phyloP scores from a whole-genome alignment of 2,797 vertebrate genomes.

The Rhinoraja longicauda region DNA sequence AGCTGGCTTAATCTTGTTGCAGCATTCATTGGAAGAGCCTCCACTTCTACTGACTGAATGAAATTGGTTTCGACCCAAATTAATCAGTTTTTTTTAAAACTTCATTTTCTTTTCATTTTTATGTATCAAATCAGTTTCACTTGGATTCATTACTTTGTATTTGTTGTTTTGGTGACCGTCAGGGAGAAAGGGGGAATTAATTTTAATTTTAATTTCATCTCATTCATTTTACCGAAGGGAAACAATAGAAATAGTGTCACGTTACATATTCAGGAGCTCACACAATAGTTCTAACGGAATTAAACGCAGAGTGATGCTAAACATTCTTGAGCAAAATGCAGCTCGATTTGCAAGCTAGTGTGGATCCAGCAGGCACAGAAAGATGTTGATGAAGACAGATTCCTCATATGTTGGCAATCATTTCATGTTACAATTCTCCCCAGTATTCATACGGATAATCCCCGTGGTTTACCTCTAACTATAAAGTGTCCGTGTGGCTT shows the following conservation, averaged over 20 bases:
- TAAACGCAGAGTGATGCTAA: neutral
- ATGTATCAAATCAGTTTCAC: neutral
- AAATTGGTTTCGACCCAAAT: slow-evolving; percentile 38
- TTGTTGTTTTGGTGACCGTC: neutral
- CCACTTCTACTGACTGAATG: slow-evolving; percentile 31
- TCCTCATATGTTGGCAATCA: neutral
- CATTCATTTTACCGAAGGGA: neutral
- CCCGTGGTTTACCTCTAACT: neutral
- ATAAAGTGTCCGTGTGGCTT: neutral
- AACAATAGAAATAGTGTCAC: neutral
- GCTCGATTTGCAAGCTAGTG: neutral
- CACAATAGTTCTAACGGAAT: neutral
- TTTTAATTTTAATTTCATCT: neutral
- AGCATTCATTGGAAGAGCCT: slow-evolving; percentile 23
- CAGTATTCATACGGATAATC: slow-evolving; percentile 22
- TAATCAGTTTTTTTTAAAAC: slow-evolving; percentile 36
- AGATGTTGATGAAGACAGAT: neutral
- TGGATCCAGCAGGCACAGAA: neutral
- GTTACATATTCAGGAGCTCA: slow-evolving; percentile 10
- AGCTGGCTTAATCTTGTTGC: slow-evolving; percentile 37
- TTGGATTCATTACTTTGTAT: neutral
- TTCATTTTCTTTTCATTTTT: slow-evolving; percentile 36
- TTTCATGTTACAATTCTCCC: neutral
- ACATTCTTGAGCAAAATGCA: neutral
- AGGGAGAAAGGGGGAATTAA: neutral